Conservation (phyloP, 2,797 vertebrate species). For the Mallotus villosus region DNA sequence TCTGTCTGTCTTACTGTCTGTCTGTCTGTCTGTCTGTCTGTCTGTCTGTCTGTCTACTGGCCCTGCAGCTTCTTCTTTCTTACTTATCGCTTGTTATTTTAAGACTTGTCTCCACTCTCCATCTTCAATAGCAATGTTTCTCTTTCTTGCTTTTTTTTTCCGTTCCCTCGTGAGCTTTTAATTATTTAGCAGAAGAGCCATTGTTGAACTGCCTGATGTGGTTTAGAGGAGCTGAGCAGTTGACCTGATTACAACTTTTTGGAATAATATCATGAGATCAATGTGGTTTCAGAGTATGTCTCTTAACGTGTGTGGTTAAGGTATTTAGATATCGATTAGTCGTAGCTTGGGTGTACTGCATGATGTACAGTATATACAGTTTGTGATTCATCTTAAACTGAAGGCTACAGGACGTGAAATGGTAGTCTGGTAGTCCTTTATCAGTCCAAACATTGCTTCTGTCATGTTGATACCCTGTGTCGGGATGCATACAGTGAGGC, state of each 20-base stretch:
- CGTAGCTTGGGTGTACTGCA: background rate
- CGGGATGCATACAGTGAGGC: background rate
- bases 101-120: conserved; percentile 8
- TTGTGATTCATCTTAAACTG: background rate
- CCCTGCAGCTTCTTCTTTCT: background rate
- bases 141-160: conserved; percentile 9
- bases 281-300: background rate
- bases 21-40: background rate
- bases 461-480: background rate
- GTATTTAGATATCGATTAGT: conserved; percentile 4
- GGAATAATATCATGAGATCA: background rate
- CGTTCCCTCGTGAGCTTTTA: conserved; percentile 12
- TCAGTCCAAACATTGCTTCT: too few relatives aligned
- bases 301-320: background rate
- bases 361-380: background rate
- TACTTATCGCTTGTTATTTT: background rate
- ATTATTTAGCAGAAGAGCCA: conserved; percentile 25
- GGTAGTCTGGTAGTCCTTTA: too few relatives aligned
- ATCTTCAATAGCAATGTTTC: conserved; percentile 2
- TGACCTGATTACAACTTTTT: conserved; percentile 15
- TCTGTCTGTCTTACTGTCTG: background rate
- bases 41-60: background rate
- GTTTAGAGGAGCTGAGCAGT: background rate
- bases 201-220: conserved; percentile 11
- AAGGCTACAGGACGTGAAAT: background rate